phyloP scores from a whole-genome alignment of 2,113 vertebrate genomes.

The Apistogramma diplotaenia region DNA sequence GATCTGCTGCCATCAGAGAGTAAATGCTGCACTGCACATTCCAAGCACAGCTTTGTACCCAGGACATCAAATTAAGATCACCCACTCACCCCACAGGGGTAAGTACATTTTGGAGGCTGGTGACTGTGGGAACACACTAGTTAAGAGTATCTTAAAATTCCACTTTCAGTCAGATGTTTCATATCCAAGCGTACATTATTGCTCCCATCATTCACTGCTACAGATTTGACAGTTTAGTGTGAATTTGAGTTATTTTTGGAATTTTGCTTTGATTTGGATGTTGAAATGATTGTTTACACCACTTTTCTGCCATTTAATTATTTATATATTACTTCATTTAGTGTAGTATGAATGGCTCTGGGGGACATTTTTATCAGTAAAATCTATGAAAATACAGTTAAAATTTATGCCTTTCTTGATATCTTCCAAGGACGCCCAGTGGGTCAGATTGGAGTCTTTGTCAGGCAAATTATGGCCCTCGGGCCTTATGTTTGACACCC shows the following conservation, averaged over 20 bases:
- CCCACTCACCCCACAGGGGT: neutral
- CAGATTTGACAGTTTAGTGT: neutral
- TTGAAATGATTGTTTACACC: no score
- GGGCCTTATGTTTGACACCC: no score
- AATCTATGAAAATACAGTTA: no score
- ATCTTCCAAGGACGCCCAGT: no score
- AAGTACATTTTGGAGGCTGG: slow-evolving; percentile 2
- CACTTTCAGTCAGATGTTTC: neutral
- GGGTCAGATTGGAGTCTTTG: no score
- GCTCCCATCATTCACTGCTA: neutral
- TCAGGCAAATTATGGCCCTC: no score
- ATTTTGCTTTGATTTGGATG: no score
- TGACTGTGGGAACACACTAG: neutral
- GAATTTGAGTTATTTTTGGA: neutral
- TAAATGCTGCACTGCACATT: slow-evolving; percentile 17
- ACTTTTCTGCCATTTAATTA: no score
- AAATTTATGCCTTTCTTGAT: no score
- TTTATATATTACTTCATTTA: no score
- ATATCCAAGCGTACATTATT: neutral
- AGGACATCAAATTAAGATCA: slow-evolving; percentile 16
- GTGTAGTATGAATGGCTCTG: no score
- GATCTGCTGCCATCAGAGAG: slow-evolving; percentile 6
- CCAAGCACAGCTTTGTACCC: slow-evolving; percentile 10
- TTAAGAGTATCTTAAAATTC: neutral
- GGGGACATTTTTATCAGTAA: no score